Evolutionary conservation across 2,113 vertebrate species (phyloP), one percentile per base, ranked within the genome.

Genomic region (Ascaphus truei): DNA sequence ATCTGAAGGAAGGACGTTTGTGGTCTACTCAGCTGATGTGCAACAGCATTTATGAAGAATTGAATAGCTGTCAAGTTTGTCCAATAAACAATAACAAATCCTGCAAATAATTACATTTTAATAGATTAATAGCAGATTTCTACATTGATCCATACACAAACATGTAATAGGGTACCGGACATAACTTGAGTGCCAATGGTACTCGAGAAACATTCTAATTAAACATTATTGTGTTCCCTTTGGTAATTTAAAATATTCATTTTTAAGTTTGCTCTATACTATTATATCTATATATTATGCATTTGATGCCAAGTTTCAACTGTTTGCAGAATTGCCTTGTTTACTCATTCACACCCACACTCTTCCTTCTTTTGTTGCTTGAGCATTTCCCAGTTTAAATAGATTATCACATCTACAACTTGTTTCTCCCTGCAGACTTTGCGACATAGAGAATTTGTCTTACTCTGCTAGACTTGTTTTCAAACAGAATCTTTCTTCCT

Each of bases 371-470:
- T 72, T 53, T 63, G 69, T 20, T 5, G 50, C 50, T 55, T n/a
- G 48, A 47, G 29, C 25, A 26, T 72, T 63, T 62, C 58, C 27
- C 29, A 53, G 37, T 63, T 64, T 72, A 64, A 72, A 62, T 36
- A 64, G 50, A 63, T 62, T 55, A 72, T 64, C 69, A 56, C 48
- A 63, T 63, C 34, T 72, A 55, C 51, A 63, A 64, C 60, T 62
- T 63, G 36, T 72, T 72, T 64, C 36, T 48, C 69, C 69, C 67
- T 8, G 56, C 41, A 60, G 67, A 71, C 52, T 61, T 50, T 51
- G n/a, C 56, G 57, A 39, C 45, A 34, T 12, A 12, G 57, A 22
- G 41, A 61, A 71, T 71, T 61, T 71, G 61, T 71, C 67, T 71
- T 61, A 20, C 55, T 68, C 57, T 50, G 75, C 8, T 22, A 56